Base-by-base conservation (phyloP, 2,888 invertebrate genomes). In the Syrista parreyssii region DNA sequence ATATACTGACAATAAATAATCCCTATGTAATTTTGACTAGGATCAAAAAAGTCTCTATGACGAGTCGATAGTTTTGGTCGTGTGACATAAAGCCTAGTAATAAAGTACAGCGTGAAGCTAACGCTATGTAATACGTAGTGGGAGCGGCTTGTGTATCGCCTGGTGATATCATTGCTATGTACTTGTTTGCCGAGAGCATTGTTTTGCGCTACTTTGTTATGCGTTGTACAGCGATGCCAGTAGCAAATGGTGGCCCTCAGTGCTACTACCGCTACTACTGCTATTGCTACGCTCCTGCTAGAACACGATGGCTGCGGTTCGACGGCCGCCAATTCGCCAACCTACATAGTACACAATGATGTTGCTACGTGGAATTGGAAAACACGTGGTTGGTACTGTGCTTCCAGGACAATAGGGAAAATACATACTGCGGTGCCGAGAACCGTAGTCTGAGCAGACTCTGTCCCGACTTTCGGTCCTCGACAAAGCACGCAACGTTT, bases 301-400 rank as follows among this genome's bases (percentile, higher is more conserved):
- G 6, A 40, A 40, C 40, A 40, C 40, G 40, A 40, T 40, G 40
- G 23, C 55, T 55, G 55, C 55, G 23, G 55, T 55, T 55, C 55
- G 71, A 69, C 79, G 72, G 55, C 30, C 82, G 84, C 84, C 83
- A 85, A 86, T 84, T 84, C 83, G 84, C 80, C 89, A 89, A 87
- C 87, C 89, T 88, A 88, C 86, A 89, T 88, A 81, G 84, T 40
- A 84, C 80, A 87, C 88, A 88, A 89, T 88, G 86, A 86, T 85
- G 83, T 82, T 77, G 83, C 55, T 23, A 55, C 55, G 55, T 82
- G 84, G 84, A 84, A 86, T 86, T 84, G 84, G 82, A 85, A 87
- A 87, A 86, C 81, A 83, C 82, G 82, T 82, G 79, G 76, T 34
- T 72, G 77, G 81, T 79, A 81, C n/a, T 82, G 80, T 78, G 68